Base-by-base conservation (phyloP, 1,140 invertebrate genomes). In the Dufourea novaeangliae region DNA sequence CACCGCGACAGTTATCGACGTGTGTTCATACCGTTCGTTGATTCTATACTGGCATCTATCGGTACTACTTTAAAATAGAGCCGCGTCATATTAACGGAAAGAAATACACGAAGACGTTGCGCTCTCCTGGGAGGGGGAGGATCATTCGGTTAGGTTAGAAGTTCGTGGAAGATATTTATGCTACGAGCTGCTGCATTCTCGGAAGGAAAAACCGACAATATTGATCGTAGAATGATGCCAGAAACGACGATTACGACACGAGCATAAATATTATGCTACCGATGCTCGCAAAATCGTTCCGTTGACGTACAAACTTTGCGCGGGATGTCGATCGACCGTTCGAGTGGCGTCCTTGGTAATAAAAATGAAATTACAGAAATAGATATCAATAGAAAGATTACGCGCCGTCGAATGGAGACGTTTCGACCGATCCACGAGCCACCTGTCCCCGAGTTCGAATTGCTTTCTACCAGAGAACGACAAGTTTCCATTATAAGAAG, bases 251-350 rank as follows among this genome's bases (percentile, higher is more conserved):
- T n/a, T n/a, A 54, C 44, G 12, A 59, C 22, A 25, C 27, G 59
- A 73, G 59, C 62, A 52, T 12, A 64, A 44, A 12, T 73, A 52
- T 54, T 63, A 52, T 20, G 12, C 25, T 34, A 62, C n/a, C 32
- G 14, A 66, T 66, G 39, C 61, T 73, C 70, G 44, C 32, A 46
- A 34, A n/a, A 64, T 73, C 44, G 25, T 14, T 74, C 52, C 73
- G 73, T 64, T 68, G 73, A 75, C 73, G 73, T 75, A 75, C 73
- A 75, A 75, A 68, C 73, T 75, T 46, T 75, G 39, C 54, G 17
- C 64, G n/a, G 11, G 52, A 75, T n/a, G n/a, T 59, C 54, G 63
- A 68, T 75, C 73, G 29, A 54, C 39, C 41, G 17, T 20, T 8
- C 62, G 10, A n/a, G n/a, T n/a, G n/a, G n/a, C n/a, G n/a, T n/a